Base-by-base conservation (phyloP, 1,140 invertebrate genomes). In the Drosophila pseudoananassae region DNA sequence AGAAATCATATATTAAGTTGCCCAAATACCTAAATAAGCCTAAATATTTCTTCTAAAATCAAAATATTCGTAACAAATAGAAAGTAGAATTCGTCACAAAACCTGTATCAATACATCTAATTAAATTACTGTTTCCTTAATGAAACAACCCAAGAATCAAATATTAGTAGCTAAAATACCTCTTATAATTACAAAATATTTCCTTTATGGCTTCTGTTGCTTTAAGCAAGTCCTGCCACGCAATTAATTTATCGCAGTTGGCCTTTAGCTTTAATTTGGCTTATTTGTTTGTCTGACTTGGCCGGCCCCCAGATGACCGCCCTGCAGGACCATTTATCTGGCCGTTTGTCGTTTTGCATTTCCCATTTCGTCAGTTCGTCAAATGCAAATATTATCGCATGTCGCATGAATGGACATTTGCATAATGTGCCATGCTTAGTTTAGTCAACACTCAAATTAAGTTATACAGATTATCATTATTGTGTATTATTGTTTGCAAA, bases 381-480 rank as follows among this genome's bases (percentile, higher is more conserved):
- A 56, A 63, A 57, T 74, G 69, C 51, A 74, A 74, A 74, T 72
- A 74, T 74, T 72, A 63, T 74, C 68, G 59, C 50, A 74, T 52
- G 52, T 59, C 55, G 69, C 50, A 52, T 73, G 10, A 56, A 61
- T 55, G 59, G 59, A 45, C 60, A 84, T 84, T 84, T 79, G 80
- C 80, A 84, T 79, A 84, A 84, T 83, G 80, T 59, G 56, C 31
- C 14, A 50, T 69, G 61, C 64, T 73, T 61, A 72, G 66, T 81
- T 81, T 47, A 76, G 58, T 65, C 80, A 73, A 57, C 38, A 59
- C 55, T 71, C 53, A 45, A 75, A 76, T 82, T 57, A 73, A 45
- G 46, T 56, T 54, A 69, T 66, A 29, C 25, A 63, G 71, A 76
- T 79, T 68, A 72, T 74, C 33, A 58, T 68, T 76, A 25, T 49